phyloP scores from a whole-genome alignment of 2,888 invertebrate genomes.

The Papilio elwesi region DNA sequence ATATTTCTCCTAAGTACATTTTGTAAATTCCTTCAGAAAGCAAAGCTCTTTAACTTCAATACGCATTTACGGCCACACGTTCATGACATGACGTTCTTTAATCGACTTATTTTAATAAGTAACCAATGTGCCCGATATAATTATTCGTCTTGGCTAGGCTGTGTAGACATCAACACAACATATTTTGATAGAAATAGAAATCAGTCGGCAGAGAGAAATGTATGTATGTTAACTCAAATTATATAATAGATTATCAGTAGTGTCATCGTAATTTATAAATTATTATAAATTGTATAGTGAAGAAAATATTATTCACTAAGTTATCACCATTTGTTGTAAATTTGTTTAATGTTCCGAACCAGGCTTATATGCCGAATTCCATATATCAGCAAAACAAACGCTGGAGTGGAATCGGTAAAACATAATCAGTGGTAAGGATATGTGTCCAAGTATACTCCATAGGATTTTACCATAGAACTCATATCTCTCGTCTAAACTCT shows the following conservation, averaged over 20 bases:
- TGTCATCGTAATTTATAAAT: conserved; percentile 1
- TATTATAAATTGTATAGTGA: background rate
- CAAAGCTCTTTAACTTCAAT: too few species aligned
- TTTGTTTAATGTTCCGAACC: conserved; percentile 69
- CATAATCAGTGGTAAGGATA: conserved; percentile 89
- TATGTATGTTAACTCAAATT: too few species aligned
- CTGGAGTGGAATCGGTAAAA: conserved; percentile 91
- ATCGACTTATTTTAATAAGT: too few species aligned
- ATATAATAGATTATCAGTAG: background rate
- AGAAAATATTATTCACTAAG: background rate
- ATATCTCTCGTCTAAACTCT: conserved; percentile 83
- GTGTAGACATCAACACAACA: too few species aligned
- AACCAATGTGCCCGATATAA: too few species aligned
- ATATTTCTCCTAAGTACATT: too few species aligned
- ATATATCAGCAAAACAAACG: conserved; percentile 91
- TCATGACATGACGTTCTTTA: too few species aligned
- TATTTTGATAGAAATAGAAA: too few species aligned
- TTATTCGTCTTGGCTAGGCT: too few species aligned
- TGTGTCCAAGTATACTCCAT: conserved; percentile 90
- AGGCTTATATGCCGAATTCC: conserved; percentile 89
- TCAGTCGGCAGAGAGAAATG: too few species aligned
- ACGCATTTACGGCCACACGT: too few species aligned
- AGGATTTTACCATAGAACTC: conserved; percentile 87
- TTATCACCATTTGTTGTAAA: conserved; percentile 13
- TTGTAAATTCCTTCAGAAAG: too few species aligned